Conservation (phyloP, 2,797 vertebrate species). For the Pangasius mekongensis region DNA sequence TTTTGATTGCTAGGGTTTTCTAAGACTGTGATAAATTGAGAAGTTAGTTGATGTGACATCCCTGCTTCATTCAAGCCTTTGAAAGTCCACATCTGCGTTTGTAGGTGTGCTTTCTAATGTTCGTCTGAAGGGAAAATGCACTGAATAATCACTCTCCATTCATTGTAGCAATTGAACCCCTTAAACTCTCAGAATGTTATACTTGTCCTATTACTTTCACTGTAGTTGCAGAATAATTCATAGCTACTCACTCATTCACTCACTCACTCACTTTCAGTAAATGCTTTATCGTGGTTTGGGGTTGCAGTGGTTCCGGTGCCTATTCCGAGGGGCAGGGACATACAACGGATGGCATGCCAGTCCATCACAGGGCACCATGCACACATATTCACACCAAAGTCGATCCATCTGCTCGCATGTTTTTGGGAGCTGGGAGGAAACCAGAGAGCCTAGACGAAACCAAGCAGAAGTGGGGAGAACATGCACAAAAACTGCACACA, state of each 20-base stretch:
- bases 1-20: background rate
- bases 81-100: background rate
- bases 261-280: background rate
- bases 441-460: background rate
- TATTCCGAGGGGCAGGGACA: background rate
- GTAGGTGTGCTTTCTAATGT: background rate
- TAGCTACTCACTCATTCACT: background rate
- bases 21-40: background rate
- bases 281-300: background rate
- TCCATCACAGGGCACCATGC: conserved; percentile 6
- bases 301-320: background rate
- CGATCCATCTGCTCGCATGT: conserved; percentile 9
- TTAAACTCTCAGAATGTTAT: background rate
- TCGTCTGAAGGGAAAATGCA: background rate
- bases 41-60: background rate
- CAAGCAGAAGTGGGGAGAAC: background rate
- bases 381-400: background rate
- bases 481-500: background rate
- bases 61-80: background rate
- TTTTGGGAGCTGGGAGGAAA: background rate
- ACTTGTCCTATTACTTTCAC: background rate
- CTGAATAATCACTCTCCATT: background rate
- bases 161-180: background rate
- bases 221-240: background rate
- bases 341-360: background rate